Evolutionary conservation across 2,797 vertebrate species (phyloP), one percentile per base, ranked within the genome.

Genomic region (Esox masquinongy): DNA sequence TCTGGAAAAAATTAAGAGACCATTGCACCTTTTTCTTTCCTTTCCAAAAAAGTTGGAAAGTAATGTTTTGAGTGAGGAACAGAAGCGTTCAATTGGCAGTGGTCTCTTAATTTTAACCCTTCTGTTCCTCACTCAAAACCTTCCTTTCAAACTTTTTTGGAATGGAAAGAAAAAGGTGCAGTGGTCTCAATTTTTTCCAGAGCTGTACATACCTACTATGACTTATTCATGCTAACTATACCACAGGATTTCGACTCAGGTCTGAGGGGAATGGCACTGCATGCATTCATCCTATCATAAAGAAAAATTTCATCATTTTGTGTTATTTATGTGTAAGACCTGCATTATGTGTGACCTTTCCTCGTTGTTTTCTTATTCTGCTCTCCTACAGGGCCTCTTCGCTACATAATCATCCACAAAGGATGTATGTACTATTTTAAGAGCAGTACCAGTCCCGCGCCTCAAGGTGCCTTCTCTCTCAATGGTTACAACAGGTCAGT

Each of bases 351-450:
- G n/a, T 22, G n/a, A 59, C 56, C 56, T 56, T n/a, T 56, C 19
- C 6, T 9, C n/a, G 15, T 61, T 9, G 11, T 61, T 61, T 51
- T n/a, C 11, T 34, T 75, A n/a, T 73, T 24, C 75, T 74, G 47
- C 34, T 8, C 17, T 22, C 15, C 17, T 80, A 0, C 90, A 99
- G 98, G 98, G 98, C 97, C 97, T 0, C 83, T 99, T 69, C 95
- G 98, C 72, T 99, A 96, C 79, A 94, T 96, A 77, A 96, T 99
- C 86, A 92, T 99, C 86, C 97, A 99, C 2, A 96, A 96, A 80
- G 96, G 97, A 11, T 99, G 98, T 11, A 70, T 99, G 77, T 99
- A 99, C 90, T 99, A 99, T 91, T 99, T 99, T 80, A 99, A 97
- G 89, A 97, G 88, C 84, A 99, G 98, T 90, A 97, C 97, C 0